Evolutionary conservation across 1,140 invertebrate genomes (phyloP), one percentile per base, ranked within the genome.

Genomic region (Coelopa frigida): DNA sequence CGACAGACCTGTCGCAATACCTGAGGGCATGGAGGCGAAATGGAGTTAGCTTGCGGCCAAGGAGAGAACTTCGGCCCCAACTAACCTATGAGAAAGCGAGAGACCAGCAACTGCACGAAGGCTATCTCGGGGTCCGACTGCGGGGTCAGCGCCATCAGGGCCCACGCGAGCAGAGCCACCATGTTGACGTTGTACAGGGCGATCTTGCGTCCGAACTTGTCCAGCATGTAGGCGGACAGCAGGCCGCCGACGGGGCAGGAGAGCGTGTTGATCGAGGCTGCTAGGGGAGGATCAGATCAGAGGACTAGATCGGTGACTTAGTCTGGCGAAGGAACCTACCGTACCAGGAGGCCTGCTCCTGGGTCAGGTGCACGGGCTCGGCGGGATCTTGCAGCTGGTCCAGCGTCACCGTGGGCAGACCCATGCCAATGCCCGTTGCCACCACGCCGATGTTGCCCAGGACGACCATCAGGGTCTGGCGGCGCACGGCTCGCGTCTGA

Each of bases 1-100:
- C 1, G 76, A 73, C 32, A 82, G 52, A 0, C 82, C 80, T 49
- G 76, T 75, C 2, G 74, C 72, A 44, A 84, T 56, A 23, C 83
- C 82, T 47, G 65, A n/a, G n/a, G n/a, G n/a, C n/a, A n/a, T n/a
- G n/a, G n/a, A n/a, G n/a, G n/a, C n/a, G n/a, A n/a, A n/a, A n/a
- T n/a, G n/a, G n/a, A n/a, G n/a, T n/a, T n/a, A n/a, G n/a, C n/a
- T n/a, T n/a, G n/a, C n/a, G n/a, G n/a, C n/a, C n/a, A n/a, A n/a
- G n/a, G n/a, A n/a, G n/a, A n/a, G n/a, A n/a, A n/a, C n/a, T n/a
- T n/a, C n/a, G n/a, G n/a, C 12, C n/a, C 11, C 23, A 24, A 26
- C 54, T 53, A 38, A 61, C 66, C 63, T 35, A 61, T 48, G 7
- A 67, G 46, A 40, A 60, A 54, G 10, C 67, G 46, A 3, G 67